Percentiles rank a stretch among this genome's conserved stretches.
Evolutionary conservation across 1,140 invertebrate genomes (phyloP).

Genomic region (Andricus grossulariae): DNA sequence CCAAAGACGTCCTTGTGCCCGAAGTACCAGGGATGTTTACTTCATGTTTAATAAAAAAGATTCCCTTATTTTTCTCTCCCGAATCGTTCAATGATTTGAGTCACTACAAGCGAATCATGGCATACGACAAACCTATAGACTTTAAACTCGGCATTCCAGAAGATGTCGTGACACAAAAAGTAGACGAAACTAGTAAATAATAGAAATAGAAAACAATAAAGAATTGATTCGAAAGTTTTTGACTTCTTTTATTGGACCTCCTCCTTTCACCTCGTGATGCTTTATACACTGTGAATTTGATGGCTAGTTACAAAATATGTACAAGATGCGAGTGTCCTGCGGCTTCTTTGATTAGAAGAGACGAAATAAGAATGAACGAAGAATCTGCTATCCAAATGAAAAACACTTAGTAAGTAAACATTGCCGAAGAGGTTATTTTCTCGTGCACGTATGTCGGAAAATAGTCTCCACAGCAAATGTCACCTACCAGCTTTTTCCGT

Average conservation of each 20-base stretch:
- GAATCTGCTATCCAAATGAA: too few relatives aligned
- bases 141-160: constrained; percentile 77
- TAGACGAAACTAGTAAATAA: constrained; percentile 12
- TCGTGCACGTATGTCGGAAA: too few relatives aligned
- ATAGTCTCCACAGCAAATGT: too few relatives aligned
- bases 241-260: constrained; percentile 50
- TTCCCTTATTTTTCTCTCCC: constrained; percentile 86
- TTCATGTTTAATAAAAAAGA: constrained; percentile 82
- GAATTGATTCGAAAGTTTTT: constrained; percentile 3
- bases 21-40: constrained; percentile 90
- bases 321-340: constrained; percentile 41
- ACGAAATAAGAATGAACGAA: neutral
- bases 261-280: constrained; percentile 38
- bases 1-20: constrained; percentile 86
- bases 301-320: constrained; percentile 65
- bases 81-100: constrained; percentile 75
- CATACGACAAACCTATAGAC: constrained; percentile 92
- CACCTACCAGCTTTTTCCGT: too few relatives aligned
- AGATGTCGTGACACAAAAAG: neutral
- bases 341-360: neutral
- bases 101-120: constrained; percentile 91
- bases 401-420: too few relatives aligned
- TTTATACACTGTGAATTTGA: constrained; percentile 39
- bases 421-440: too few relatives aligned
- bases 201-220: constrained; percentile 37